Conservation (phyloP, 2,797 vertebrate genomes). For the Ctenochaetus hawaiiensis region DNA sequence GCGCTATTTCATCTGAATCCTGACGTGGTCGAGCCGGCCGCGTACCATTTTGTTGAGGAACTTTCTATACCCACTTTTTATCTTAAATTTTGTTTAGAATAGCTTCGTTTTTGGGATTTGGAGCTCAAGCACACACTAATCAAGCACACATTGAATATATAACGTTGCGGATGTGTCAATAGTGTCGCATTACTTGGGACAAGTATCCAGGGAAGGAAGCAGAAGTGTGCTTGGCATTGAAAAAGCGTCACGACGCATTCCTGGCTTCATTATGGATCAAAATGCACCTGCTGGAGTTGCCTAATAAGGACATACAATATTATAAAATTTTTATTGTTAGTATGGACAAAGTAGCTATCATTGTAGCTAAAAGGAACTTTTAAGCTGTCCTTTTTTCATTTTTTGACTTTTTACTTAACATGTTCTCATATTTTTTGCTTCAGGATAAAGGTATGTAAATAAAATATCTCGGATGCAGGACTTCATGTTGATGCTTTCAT, state of each 20-base stretch:
- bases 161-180: accelerated
- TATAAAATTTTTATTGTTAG: background rate
- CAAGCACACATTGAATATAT: accelerated
- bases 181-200: background rate
- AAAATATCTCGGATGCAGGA: background rate
- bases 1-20: background rate
- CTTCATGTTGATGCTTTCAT: background rate
- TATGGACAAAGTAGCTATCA: background rate
- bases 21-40: background rate
- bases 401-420: background rate
- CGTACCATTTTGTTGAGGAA: background rate
- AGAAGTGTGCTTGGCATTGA: background rate
- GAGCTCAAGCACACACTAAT: background rate
- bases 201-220: background rate
- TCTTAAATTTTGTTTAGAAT: accelerated
- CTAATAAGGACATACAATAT: slow-evolving; percentile 11
- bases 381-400: background rate
- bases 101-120: accelerated
- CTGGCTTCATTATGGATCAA: background rate
- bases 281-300: slow-evolving; percentile 23
- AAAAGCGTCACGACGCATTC: background rate
- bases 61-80: accelerated
- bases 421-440: background rate
- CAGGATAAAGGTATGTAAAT: background rate
- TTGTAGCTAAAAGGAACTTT: background rate